phyloP scores from a whole-genome alignment of 1,140 invertebrate species.

The Venturia canescens region DNA sequence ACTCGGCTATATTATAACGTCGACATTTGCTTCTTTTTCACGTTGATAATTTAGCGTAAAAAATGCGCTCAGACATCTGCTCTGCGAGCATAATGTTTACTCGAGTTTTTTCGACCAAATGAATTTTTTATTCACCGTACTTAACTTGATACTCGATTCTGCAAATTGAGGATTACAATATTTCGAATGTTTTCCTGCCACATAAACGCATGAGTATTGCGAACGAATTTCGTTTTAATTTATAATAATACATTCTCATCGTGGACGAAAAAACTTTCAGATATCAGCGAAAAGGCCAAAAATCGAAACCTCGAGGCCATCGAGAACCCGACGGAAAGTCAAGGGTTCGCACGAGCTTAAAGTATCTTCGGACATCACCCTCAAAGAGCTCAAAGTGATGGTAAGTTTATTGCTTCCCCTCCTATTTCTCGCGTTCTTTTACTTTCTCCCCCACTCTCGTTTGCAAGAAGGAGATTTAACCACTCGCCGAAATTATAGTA shows the following conservation, averaged over 20 bases:
- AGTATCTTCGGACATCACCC: constrained; percentile 72
- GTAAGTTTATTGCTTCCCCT: constrained; percentile 58
- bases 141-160: too few species aligned
- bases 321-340: constrained; percentile 70
- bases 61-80: neutral
- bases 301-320: constrained; percentile 62
- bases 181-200: too few species aligned
- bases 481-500: constrained; percentile 20
- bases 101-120: too few species aligned
- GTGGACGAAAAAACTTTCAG: constrained; percentile 49
- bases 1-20: neutral
- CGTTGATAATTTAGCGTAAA: too few species aligned
- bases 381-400: constrained; percentile 74
- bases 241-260: neutral
- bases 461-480: constrained; percentile 5
- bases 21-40: neutral
- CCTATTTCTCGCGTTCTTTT: neutral
- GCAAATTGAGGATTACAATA: too few species aligned
- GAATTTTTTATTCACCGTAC: too few species aligned
- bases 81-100: neutral
- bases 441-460: neutral
- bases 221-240: too few species aligned
- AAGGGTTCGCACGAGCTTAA: constrained; percentile 73
- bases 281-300: constrained; percentile 64
- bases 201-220: too few species aligned